Conservation (phyloP, 2,888 invertebrate species). For the Ennomos quercinarius region DNA sequence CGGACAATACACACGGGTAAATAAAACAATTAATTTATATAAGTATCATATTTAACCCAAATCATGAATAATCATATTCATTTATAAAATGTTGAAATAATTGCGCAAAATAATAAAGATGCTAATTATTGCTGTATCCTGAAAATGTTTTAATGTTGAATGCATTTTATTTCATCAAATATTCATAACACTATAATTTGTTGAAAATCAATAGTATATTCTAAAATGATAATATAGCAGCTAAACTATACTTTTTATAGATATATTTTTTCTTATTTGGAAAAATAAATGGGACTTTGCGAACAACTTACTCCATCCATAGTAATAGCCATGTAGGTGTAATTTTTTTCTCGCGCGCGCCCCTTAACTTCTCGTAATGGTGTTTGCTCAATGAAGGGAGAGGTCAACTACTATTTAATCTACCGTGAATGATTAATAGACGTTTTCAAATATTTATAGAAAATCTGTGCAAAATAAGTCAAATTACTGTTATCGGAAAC, state of each 20-base stretch:
- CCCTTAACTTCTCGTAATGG: constrained; percentile 73
- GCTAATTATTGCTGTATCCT: too few species aligned
- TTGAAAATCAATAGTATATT: too few species aligned
- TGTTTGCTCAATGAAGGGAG: constrained; percentile 74
- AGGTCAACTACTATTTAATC: constrained; percentile 84
- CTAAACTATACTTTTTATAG: too few species aligned
- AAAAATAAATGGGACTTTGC: constrained; percentile 36
- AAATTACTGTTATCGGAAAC: constrained; percentile 1
- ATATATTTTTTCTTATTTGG: too few species aligned
- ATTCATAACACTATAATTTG: too few species aligned
- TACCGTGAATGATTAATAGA: constrained; percentile 82
- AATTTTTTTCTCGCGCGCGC: constrained; percentile 61
- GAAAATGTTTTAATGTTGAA: too few species aligned
- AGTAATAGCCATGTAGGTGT: constrained; percentile 44
- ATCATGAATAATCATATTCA: too few species aligned
- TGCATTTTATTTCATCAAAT: too few species aligned
- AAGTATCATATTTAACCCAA: neutral
- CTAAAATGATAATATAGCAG: too few species aligned
- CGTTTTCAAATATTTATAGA: constrained; percentile 65
- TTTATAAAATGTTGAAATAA: too few species aligned
- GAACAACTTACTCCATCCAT: constrained; percentile 17
- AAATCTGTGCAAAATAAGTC: constrained; percentile 24
- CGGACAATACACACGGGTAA: neutral
- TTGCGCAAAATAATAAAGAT: too few species aligned
- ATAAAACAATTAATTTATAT: neutral